Conservation (phyloP, 2,797 vertebrate genomes). For the Pipistrellus pipistrellus region DNA sequence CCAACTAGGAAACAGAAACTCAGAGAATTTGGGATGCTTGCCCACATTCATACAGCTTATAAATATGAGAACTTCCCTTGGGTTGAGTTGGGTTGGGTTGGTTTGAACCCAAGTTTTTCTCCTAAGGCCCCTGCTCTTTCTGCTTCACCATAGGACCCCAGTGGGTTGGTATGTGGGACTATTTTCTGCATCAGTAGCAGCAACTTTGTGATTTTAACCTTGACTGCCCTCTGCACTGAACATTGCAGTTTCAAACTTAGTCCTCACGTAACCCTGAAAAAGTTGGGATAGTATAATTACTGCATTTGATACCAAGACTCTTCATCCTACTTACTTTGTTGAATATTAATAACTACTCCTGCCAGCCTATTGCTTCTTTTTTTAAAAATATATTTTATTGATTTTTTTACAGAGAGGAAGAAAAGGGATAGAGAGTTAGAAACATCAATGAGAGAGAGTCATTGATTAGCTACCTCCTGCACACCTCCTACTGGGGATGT, state of each 20-base stretch:
- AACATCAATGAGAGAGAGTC: too few relatives aligned
- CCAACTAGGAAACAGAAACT: neutral
- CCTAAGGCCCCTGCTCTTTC: neutral
- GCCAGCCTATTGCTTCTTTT: neutral
- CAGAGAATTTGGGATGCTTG: neutral
- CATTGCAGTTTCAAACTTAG: neutral
- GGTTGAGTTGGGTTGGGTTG: neutral
- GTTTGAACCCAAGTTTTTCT: neutral
- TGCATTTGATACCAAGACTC: neutral
- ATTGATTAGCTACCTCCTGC: too few relatives aligned
- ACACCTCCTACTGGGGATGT: too few relatives aligned
- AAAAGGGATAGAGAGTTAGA: too few relatives aligned
- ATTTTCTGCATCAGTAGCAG: neutral
- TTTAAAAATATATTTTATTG: too few relatives aligned
- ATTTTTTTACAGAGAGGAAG: too few relatives aligned
- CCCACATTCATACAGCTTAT: neutral
- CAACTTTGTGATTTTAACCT: neutral
- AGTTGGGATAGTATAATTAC: neutral
- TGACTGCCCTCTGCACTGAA: neutral
- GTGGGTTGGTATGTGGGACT: neutral
- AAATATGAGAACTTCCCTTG: neutral
- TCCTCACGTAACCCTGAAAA: neutral
- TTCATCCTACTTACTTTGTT: neutral
- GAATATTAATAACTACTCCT: slow-evolving; percentile 16
- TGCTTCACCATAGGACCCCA: neutral